Evolutionary conservation across 2,888 invertebrate species (phyloP).

Genomic region (Lepeophtheirus nordmannii): DNA sequence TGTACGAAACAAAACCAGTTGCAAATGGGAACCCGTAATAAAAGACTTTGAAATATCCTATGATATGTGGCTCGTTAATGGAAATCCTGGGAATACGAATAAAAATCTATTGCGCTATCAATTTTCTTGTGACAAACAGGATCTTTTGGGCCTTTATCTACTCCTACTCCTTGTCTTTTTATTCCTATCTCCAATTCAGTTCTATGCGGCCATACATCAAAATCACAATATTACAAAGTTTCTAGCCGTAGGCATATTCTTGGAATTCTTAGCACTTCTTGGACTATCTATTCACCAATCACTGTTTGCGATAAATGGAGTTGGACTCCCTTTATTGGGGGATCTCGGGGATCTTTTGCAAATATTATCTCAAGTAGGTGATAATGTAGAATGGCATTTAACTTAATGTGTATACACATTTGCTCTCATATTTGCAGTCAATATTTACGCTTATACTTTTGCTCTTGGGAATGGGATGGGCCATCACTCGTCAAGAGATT

Average conservation of each 20-base stretch:
- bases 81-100: conserved; percentile 72
- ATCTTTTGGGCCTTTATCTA: conserved; percentile 39
- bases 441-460: conserved; percentile 81
- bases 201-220: conserved; percentile 73
- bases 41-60: conserved; percentile 50
- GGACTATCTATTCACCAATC: conserved; percentile 75
- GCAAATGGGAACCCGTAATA: conserved; percentile 65
- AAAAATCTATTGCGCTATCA: conserved; percentile 81
- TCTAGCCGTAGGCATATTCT: conserved; percentile 66
- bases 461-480: conserved; percentile 90
- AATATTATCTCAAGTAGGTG: conserved; percentile 66
- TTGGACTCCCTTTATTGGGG: conserved; percentile 62
- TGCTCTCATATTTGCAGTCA: conserved; percentile 46
- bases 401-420: not conserved
- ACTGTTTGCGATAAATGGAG: conserved; percentile 76
- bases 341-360: conserved; percentile 81
- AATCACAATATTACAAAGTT: conserved; percentile 71
- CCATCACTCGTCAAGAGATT: conserved; percentile 73
- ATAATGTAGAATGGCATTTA: conserved; percentile 8
- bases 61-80: conserved; percentile 91
- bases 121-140: conserved; percentile 81
- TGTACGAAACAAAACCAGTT: conserved; percentile 56
- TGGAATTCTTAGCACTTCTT: conserved; percentile 69
- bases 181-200: conserved; percentile 69
- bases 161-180: conserved; percentile 47